Percentiles rank a stretch among this genome's conserved stretches.
Evolutionary conservation across 2,888 invertebrate genomes (phyloP).

Genomic region (Lumbricus terrestris): DNA sequence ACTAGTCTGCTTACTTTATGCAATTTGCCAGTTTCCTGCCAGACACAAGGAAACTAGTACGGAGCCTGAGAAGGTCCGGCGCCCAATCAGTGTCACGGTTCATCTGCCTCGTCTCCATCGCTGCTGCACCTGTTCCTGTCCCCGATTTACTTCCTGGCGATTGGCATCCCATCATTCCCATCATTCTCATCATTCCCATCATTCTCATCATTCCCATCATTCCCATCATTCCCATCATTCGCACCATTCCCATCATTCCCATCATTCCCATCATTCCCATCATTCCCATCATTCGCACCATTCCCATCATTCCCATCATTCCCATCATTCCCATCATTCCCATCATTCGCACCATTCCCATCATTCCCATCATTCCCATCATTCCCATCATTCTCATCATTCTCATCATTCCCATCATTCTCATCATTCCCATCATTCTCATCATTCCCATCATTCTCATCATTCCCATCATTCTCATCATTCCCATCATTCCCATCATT

Average conservation of each 20-base stretch:
- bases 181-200: not conserved
- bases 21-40: not conserved
- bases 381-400: too few relatives aligned
- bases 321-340: too few relatives aligned
- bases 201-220: not conserved
- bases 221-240: not conserved
- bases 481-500: not conserved
- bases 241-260: not conserved
- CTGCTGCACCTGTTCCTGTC: not conserved
- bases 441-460: not conserved
- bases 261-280: not conserved
- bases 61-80: not conserved
- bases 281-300: not conserved
- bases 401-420: not conserved
- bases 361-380: too few relatives aligned
- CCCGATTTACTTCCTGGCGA: not conserved
- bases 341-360: not conserved
- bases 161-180: conserved; percentile 6
- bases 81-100: not conserved
- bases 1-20: not conserved
- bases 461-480: too few relatives aligned
- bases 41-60: not conserved
- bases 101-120: not conserved
- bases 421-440: not conserved
- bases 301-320: not conserved